Conservation (phyloP, 30 jellyfish, hydroid and myxozoan genomes). For the Turritopsis rubra region DNA sequence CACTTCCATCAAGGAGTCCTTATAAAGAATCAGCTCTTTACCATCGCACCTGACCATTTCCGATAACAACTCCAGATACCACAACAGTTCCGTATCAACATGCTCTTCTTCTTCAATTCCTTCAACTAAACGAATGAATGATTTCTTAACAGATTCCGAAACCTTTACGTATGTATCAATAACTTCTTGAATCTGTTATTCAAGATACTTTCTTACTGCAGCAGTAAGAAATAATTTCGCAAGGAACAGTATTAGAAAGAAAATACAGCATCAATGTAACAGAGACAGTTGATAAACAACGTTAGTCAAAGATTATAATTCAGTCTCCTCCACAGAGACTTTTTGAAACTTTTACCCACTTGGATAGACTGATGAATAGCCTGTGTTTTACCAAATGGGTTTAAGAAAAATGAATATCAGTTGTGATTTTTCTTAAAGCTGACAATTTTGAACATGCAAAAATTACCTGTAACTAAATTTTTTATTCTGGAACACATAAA, state of each 20-base stretch:
- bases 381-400: no score
- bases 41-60: constrained; percentile 83
- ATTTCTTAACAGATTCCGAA: no score
- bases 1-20: constrained; percentile 39
- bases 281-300: neutral
- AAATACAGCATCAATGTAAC: neutral
- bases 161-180: no score
- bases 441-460: no score
- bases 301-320: no score
- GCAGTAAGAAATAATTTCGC: neutral
- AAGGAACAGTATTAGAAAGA: neutral
- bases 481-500: constrained; percentile 48
- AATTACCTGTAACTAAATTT: constrained; percentile 73
- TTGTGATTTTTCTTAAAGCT: no score
- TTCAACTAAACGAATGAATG: constrained; percentile 43
- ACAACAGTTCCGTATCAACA: constrained; percentile 68
- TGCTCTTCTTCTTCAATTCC: constrained; percentile 69
- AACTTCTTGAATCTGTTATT: neutral
- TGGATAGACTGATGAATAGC: no score
- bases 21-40: constrained; percentile 53
- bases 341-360: no score
- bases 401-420: no score
- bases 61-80: constrained; percentile 78
- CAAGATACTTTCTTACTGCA: neutral
- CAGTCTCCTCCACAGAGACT: no score